Base-by-base conservation (phyloP, 2,888 invertebrate species). In the Micoletzkya japonica region DNA sequence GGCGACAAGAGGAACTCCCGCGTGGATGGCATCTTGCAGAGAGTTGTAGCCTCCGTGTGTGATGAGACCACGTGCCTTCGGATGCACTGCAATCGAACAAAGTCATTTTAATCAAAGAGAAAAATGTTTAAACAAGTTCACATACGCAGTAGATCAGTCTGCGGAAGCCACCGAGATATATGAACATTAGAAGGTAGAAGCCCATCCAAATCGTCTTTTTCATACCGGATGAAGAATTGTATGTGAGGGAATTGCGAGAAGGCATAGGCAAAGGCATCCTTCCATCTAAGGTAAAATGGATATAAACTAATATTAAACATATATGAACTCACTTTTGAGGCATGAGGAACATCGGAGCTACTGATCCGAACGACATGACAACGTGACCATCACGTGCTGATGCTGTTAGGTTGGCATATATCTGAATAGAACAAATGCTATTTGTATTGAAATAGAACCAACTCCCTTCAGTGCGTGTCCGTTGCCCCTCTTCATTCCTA, bases 31-130 rank as follows among this genome's bases (percentile, higher is more conserved):
- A 59, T 79, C 79, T 75, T 79, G 63, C 37, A 90, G 85, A 67
- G 91, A 91, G 78, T 92, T 88, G 80, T 91, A 89, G 0, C 92
- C 92, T 0, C 90, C 91, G 82, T 92, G 92, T 0, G 90, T 90
- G 76, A 92, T 88, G 80, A 91, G 91, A 0, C 90, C 90, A 70
- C 89, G 86, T 0, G 91, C 89, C 77, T 91, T 91, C 0, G 90
- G 90, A 84, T 92, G 91, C 1, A 87, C 89, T 90, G 77, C n/a
- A 74, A 74, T 36, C 14, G 17, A 37, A 28, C 32, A 26, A 44
- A 28, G 20, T 28, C 54, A 34, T 49, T 2, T 60, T 37, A 37
- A n/a, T 4, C 3, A 37, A 26, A n/a, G 24, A 17, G 6, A 52
- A 52, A 52, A 6, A 24, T 14, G 32, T 30, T 61, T 32, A 74